These are phyloP conservation scores for Macrotrachela quadricornifera DNA, from an alignment of 1,140 invertebrate species.

Conservation along the genomic window DNA sequence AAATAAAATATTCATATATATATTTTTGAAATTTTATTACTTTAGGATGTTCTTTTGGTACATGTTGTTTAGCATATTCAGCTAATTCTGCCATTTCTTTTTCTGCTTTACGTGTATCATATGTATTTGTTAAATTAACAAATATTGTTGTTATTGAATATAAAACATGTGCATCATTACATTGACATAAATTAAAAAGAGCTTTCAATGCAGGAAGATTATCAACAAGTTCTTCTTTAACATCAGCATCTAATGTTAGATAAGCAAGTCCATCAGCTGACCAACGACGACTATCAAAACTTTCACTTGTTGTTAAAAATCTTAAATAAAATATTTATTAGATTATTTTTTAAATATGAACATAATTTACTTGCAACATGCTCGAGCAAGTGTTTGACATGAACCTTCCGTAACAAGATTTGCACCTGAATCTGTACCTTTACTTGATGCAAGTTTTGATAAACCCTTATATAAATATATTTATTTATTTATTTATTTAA, in stretches of 20 bases:
- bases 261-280: slow-evolving; percentile 91
- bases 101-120: slow-evolving; percentile 86
- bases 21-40: slow-evolving; percentile 4
- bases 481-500: not conserved
- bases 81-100: slow-evolving; percentile 92
- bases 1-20: not conserved
- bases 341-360: not conserved
- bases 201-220: slow-evolving; percentile 57
- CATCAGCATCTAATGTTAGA: slow-evolving; percentile 85
- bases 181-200: slow-evolving; percentile 59
- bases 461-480: no score
- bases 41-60: slow-evolving; percentile 68
- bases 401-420: slow-evolving; percentile 83
- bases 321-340: slow-evolving; percentile 25
- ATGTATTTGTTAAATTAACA: slow-evolving; percentile 88
- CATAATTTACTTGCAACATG: slow-evolving; percentile 46
- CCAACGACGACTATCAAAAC: slow-evolving; percentile 73
- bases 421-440: slow-evolving; percentile 79
- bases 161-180: slow-evolving; percentile 10
- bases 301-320: slow-evolving; percentile 63
- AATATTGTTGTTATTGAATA: slow-evolving; percentile 41
- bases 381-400: slow-evolving; percentile 69
- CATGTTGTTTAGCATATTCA: slow-evolving; percentile 95
- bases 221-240: slow-evolving; percentile 83
- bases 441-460: slow-evolving; percentile 83